phyloP scores from a whole-genome alignment of 2,113 vertebrate genomes.

The Capreolus pygargus region DNA sequence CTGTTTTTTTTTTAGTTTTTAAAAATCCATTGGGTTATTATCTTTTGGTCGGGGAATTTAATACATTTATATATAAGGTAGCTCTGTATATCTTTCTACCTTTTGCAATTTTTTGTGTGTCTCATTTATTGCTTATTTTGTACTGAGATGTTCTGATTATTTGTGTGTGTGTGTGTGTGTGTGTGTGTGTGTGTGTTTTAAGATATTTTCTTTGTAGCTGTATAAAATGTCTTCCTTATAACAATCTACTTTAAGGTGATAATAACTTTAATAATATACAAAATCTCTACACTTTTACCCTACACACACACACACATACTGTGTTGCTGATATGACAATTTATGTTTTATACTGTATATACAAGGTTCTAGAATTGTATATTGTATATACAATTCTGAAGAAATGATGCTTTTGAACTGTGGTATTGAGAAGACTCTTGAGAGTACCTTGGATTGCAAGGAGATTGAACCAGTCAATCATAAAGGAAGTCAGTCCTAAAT shows the following conservation, averaged over 20 bases:
- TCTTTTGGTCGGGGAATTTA: background rate
- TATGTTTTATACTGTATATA: background rate
- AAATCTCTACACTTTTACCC: background rate
- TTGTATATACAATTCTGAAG: background rate
- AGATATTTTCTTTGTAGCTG: background rate
- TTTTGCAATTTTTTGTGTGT: background rate
- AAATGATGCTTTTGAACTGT: background rate
- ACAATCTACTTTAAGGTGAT: background rate
- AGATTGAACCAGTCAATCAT: background rate
- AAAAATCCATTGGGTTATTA: background rate
- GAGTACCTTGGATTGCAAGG: background rate
- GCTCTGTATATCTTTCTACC: background rate
- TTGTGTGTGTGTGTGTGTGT: background rate
- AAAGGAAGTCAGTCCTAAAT: background rate
- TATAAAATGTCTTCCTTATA: background rate
- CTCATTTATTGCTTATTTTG: background rate
- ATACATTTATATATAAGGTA: background rate
- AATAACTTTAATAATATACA: background rate
- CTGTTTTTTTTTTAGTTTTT: background rate
- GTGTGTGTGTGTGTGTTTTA: background rate
- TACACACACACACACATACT: background rate
- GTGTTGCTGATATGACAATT: background rate
- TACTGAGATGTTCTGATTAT: background rate
- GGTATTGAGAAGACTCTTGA: background rate
- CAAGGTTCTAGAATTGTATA: background rate